phyloP scores from a whole-genome alignment of 1,140 invertebrate species.

The Drosophila hydei region DNA sequence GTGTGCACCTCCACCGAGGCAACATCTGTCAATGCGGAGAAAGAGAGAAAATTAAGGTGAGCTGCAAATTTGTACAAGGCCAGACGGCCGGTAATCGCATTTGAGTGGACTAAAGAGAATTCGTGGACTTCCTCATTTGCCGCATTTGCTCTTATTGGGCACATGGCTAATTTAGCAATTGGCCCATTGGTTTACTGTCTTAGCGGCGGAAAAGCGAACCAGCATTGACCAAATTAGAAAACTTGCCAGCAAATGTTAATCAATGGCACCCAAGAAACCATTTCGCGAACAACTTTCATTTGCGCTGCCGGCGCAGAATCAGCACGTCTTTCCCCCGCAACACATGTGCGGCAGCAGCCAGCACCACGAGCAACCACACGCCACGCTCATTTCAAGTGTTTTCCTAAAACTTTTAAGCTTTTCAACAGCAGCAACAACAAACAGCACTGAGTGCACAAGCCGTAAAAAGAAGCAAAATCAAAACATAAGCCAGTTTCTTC shows the following conservation, averaged over 20 bases:
- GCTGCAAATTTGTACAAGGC: conserved; percentile 58
- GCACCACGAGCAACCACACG: conserved; percentile 5
- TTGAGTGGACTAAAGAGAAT: conserved; percentile 46
- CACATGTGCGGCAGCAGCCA: background rate
- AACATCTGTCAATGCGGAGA: conserved; percentile 63
- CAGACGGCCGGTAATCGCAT: conserved; percentile 69
- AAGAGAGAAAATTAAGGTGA: conserved; percentile 23
- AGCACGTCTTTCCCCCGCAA: conserved; percentile 14
- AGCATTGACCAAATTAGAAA: conserved; percentile 74
- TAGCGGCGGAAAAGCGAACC: conserved; percentile 57
- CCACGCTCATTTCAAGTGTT: conserved; percentile 43
- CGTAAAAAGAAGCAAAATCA: conserved; percentile 49
- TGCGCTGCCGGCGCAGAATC: conserved; percentile 68
- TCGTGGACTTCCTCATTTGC: conserved; percentile 69
- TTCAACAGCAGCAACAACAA: conserved; percentile 15
- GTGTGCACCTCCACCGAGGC: conserved; percentile 83
- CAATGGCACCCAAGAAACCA: conserved; percentile 35
- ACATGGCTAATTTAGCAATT: conserved; percentile 43
- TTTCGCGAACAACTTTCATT: conserved; percentile 68
- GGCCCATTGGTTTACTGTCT: conserved; percentile 62
- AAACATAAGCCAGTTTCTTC: conserved; percentile 26
- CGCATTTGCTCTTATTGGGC: conserved; percentile 40
- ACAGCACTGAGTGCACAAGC: conserved; percentile 34
- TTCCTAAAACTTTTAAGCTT: conserved; percentile 30
- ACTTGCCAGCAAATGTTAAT: conserved; percentile 66